phyloP scores from a whole-genome alignment of 2,888 invertebrate species.

The Mantis religiosa region DNA sequence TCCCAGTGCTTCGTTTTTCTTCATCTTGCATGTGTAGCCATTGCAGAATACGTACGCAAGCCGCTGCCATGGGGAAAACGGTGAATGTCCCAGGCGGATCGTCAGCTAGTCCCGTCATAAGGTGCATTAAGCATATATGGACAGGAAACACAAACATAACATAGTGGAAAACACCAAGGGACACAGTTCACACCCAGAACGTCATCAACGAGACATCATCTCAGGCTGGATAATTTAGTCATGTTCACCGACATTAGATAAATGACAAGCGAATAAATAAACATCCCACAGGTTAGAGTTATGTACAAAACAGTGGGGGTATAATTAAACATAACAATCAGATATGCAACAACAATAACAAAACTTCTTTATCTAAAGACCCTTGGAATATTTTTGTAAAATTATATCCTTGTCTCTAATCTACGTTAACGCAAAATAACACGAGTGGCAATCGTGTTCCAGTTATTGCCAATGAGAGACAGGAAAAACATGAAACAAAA shows the following conservation, averaged over 20 bases:
- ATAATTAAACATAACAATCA: no score
- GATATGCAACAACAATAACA: no score
- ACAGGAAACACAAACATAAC: background rate
- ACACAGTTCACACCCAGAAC: background rate
- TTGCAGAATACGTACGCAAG: background rate
- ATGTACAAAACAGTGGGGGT: no score
- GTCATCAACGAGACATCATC: background rate
- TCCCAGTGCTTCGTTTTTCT: background rate
- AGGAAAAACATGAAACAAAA: no score
- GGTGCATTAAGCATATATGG: background rate
- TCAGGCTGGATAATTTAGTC: background rate
- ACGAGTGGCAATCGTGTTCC: no score
- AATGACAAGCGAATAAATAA: background rate
- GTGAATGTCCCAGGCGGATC: background rate
- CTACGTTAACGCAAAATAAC: no score
- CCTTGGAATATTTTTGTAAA: no score
- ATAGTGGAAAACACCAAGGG: background rate
- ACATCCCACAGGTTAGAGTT: background rate
- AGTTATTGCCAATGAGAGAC: no score
- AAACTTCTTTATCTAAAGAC: no score
- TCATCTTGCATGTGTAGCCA: background rate
- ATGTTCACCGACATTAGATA: background rate
- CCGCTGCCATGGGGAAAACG: background rate
- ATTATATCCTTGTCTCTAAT: no score
- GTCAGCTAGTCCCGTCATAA: background rate